phyloP scores from a whole-genome alignment of 1,140 invertebrate genomes.

The Procambarus virginalis region DNA sequence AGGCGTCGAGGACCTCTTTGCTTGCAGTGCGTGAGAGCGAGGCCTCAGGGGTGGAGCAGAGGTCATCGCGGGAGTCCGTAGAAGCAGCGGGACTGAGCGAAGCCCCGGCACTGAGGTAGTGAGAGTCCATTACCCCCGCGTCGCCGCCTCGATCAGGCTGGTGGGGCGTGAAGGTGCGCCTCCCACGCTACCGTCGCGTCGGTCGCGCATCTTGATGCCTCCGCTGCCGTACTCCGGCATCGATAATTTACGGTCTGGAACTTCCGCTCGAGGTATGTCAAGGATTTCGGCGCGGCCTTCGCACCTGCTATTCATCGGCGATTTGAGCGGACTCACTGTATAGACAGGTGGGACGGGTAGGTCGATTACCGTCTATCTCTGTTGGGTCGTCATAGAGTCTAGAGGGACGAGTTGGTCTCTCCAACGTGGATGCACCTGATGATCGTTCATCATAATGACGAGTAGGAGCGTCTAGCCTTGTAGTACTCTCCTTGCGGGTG shows the following conservation, averaged over 20 bases:
- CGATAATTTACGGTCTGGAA: constrained; percentile 69
- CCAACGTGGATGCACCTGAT: constrained; percentile 18
- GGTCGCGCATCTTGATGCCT: constrained; percentile 70
- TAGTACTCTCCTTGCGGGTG: constrained; percentile 38
- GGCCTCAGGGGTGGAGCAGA: constrained; percentile 64
- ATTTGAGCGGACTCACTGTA: constrained; percentile 17
- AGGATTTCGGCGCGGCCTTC: constrained; percentile 27
- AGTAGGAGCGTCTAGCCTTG: constrained; percentile 26
- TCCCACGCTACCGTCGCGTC: constrained; percentile 57
- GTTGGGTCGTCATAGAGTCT: constrained; percentile 34
- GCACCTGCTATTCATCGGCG: constrained; percentile 7
- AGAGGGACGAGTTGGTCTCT: constrained; percentile 38
- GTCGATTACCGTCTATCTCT: constrained; percentile 3
- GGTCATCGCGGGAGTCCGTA: constrained; percentile 67
- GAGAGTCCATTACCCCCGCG: constrained; percentile 54
- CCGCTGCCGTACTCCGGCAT: constrained; percentile 69
- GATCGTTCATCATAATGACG: constrained; percentile 35
- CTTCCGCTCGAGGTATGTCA: constrained; percentile 55
- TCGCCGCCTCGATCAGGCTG: constrained; percentile 69
- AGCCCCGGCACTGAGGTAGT: constrained; percentile 52
- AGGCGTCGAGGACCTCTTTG: constrained; percentile 71
- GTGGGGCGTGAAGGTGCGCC: constrained; percentile 70
- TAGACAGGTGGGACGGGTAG: constrained; percentile 17
- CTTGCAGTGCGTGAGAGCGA: constrained; percentile 69
- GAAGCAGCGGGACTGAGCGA: constrained; percentile 60